A percentile compares a stretch with the other conserved stretches of the same genome.
Conservation (phyloP, 2,113 vertebrate species). For the Saccopteryx leptura region DNA sequence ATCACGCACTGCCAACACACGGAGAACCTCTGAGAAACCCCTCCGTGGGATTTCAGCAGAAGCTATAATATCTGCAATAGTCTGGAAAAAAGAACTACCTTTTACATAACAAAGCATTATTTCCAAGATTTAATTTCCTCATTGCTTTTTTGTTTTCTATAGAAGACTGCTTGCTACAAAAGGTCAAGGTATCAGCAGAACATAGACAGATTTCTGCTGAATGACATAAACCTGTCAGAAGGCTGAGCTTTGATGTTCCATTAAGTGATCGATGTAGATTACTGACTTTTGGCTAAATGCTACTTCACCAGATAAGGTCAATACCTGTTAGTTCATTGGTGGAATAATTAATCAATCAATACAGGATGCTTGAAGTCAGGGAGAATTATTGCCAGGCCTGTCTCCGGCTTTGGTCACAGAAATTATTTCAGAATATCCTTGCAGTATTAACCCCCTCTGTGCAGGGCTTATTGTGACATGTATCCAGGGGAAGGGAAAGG, state of each 20-base stretch:
- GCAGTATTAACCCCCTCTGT: slow-evolving; percentile 85
- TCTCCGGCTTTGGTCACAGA: slow-evolving; percentile 83
- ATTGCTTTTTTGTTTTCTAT: slow-evolving; percentile 85
- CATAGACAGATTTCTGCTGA: slow-evolving; percentile 91
- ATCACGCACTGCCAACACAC: neutral
- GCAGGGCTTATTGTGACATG: slow-evolving; percentile 84
- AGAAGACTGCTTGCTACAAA: slow-evolving; percentile 87
- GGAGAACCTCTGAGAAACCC: slow-evolving; percentile 7
- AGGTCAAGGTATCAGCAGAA: slow-evolving; percentile 95
- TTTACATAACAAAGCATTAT: slow-evolving; percentile 82
- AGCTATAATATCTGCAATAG: slow-evolving; percentile 41
- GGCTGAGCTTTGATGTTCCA: slow-evolving; percentile 96
- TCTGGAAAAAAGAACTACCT: slow-evolving; percentile 56
- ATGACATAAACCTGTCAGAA: slow-evolving; percentile 96
- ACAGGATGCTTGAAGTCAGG: slow-evolving; percentile 90
- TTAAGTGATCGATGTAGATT: slow-evolving; percentile 97
- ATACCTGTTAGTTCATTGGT: slow-evolving; percentile 98
- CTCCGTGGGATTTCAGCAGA: neutral
- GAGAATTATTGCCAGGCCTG: slow-evolving; percentile 86
- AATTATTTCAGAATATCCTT: slow-evolving; percentile 86
- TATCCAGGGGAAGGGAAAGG: slow-evolving; percentile 67
- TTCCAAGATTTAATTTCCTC: slow-evolving; percentile 87
- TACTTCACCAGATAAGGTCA: slow-evolving; percentile 94
- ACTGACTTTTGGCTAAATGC: slow-evolving; percentile 93
- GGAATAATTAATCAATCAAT: slow-evolving; percentile 99